Conservation (phyloP, 2,113 vertebrate species). For the Corydoras maculifer region DNA sequence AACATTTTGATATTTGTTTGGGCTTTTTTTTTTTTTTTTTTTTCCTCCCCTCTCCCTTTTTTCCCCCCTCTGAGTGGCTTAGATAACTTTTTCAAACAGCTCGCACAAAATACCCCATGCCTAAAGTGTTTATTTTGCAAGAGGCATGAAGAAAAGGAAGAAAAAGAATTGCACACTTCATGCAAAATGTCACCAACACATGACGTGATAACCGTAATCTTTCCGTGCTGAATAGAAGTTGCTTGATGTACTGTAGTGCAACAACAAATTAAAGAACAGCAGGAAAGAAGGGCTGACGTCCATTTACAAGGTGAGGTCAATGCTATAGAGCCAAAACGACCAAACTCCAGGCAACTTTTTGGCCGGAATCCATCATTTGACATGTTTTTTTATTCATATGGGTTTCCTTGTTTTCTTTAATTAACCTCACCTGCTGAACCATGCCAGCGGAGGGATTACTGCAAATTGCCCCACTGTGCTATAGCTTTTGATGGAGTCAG, state of each 20-base stretch:
- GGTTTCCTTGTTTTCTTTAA: no score
- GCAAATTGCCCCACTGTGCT: no score
- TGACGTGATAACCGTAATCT: not conserved
- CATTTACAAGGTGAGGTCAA: no score
- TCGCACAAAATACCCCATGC: conserved; percentile 16
- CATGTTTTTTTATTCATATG: no score
- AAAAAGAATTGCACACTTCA: not conserved
- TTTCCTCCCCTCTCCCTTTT: no score
- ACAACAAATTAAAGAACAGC: not conserved
- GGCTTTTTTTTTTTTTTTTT: conserved; percentile 37
- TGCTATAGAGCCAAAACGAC: no score
- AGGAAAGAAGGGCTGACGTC: no score
- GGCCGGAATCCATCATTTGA: no score
- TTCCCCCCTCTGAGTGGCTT: conserved; percentile 9
- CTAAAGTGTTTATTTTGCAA: conserved; percentile 27
- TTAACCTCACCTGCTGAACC: no score
- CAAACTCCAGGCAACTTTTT: no score
- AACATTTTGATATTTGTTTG: conserved; percentile 33
- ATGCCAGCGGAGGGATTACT: no score
- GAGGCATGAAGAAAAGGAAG: not conserved
- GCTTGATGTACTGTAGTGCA: not conserved
- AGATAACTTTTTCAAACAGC: conserved; percentile 39
- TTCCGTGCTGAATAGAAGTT: not conserved
- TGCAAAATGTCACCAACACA: not conserved
- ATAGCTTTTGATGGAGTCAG: no score